These are phyloP conservation scores for Plagodis pulveraria DNA, from an alignment of 2,888 invertebrate species.

Conservation along the genomic window DNA sequence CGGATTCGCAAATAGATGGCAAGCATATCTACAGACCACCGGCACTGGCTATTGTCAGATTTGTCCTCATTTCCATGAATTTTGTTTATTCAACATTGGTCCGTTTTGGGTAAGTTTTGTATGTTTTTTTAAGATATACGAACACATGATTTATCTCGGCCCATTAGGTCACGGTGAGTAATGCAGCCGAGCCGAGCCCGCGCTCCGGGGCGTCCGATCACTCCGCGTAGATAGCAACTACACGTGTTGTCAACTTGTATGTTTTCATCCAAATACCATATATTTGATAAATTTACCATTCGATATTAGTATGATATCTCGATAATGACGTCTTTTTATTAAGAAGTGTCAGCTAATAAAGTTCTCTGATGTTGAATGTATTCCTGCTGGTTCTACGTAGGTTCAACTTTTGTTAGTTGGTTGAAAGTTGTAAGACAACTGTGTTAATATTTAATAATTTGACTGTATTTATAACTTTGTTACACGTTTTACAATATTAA, in stretches of 20 bases:
- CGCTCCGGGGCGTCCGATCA: slow-evolving; percentile 79
- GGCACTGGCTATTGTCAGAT: slow-evolving; percentile 72
- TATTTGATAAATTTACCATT: slow-evolving; percentile 78
- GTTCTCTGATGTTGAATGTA: slow-evolving; percentile 45
- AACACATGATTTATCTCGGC: slow-evolving; percentile 78
- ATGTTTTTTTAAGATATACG: slow-evolving; percentile 64
- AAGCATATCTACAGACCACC: slow-evolving; percentile 65
- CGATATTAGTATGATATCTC: slow-evolving; percentile 75
- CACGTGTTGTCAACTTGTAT: slow-evolving; percentile 84
- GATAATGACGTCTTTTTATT: slow-evolving; percentile 73
- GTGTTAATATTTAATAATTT: too few species aligned
- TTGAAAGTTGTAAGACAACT: too few species aligned
- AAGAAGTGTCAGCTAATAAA: slow-evolving; percentile 71
- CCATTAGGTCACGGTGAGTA: slow-evolving; percentile 83
- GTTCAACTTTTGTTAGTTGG: too few species aligned
- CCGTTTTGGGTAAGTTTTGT: slow-evolving; percentile 69
- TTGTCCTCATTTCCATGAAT: slow-evolving; percentile 83
- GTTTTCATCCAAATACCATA: slow-evolving; percentile 81
- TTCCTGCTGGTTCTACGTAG: slow-evolving; percentile 35
- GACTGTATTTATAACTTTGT: too few species aligned
- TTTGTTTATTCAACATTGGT: slow-evolving; percentile 79
- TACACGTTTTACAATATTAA: too few species aligned
- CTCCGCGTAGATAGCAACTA: slow-evolving; percentile 76
- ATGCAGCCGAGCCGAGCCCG: slow-evolving; percentile 65
- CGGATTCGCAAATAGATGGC: slow-evolving; percentile 59